Conservation (phyloP, 2,888 invertebrate species). For the Cheilosia vernalis region DNA sequence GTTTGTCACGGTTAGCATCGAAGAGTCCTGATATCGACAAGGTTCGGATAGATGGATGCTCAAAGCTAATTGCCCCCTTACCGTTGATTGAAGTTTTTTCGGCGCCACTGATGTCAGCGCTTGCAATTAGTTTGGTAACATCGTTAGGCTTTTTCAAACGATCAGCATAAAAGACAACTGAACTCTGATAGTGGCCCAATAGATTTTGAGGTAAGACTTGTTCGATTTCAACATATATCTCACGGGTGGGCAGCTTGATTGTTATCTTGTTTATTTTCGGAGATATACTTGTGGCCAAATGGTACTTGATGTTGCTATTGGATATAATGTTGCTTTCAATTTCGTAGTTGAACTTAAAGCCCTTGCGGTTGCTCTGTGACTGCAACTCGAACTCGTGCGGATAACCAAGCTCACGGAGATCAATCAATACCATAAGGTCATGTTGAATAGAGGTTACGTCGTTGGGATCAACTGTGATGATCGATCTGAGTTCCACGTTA, state of each 20-base stretch:
- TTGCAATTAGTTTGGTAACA: constrained; percentile 86
- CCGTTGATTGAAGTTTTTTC: constrained; percentile 84
- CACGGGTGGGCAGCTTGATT: constrained; percentile 88
- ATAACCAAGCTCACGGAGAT: constrained; percentile 89
- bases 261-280: constrained; percentile 87
- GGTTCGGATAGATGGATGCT: constrained; percentile 87
- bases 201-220: constrained; percentile 84
- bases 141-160: constrained; percentile 88
- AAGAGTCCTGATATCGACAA: constrained; percentile 83
- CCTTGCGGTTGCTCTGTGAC: constrained; percentile 86
- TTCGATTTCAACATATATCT: constrained; percentile 86
- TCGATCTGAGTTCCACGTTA: constrained; percentile 85
- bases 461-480: constrained; percentile 77
- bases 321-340: constrained; percentile 89
- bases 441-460: constrained; percentile 84
- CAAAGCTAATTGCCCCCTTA: constrained; percentile 86
- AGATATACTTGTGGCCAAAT: constrained; percentile 87
- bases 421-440: constrained; percentile 87
- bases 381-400: constrained; percentile 90
- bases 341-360: constrained; percentile 86
- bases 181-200: constrained; percentile 87
- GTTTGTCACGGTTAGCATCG: constrained; percentile 82
- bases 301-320: constrained; percentile 89
- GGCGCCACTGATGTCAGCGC: constrained; percentile 84
- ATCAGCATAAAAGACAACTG: constrained; percentile 88